Conservation (phyloP, 2,113 vertebrate species). For the Verasper variegatus region DNA sequence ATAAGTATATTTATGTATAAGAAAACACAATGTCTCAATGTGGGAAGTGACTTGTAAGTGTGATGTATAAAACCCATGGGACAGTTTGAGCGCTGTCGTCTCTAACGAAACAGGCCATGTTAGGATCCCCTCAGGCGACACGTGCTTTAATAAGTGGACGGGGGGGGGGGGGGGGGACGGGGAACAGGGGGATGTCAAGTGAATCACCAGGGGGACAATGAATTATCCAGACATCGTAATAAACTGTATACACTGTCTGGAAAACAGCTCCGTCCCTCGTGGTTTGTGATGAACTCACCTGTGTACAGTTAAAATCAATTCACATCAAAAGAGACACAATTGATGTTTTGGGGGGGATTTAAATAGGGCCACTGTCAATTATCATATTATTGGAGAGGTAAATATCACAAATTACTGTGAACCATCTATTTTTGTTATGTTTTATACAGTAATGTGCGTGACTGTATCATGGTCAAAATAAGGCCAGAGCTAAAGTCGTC, state of each 20-base stretch:
- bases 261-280: slow-evolving; percentile 24
- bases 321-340: background rate
- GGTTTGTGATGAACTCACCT: slow-evolving; percentile 17
- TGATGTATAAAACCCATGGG: slow-evolving; percentile 69
- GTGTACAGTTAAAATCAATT: background rate
- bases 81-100: slow-evolving; percentile 69
- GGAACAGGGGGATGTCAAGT: slow-evolving; percentile 52
- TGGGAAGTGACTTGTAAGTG: slow-evolving; percentile 36
- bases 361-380: background rate
- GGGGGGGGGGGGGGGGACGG: slow-evolving; percentile 7
- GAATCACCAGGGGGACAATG: slow-evolving; percentile 61
- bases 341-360: background rate
- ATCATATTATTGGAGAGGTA: background rate
- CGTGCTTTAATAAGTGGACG: slow-evolving; percentile 74
- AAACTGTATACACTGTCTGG: slow-evolving; percentile 27
- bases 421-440: background rate
- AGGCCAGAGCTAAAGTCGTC: background rate
- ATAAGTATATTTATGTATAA: too few species aligned
- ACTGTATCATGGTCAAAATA: background rate
- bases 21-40: background rate
- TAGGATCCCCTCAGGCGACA: slow-evolving; percentile 73
- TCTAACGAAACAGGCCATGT: slow-evolving; percentile 70
- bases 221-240: slow-evolving; percentile 56
- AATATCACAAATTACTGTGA: background rate
- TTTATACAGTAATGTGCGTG: background rate